Evolutionary conservation across 2,113 vertebrate genomes (phyloP), one percentile per base, ranked within the genome.

Genomic region (Pelmatolapia mariae): DNA sequence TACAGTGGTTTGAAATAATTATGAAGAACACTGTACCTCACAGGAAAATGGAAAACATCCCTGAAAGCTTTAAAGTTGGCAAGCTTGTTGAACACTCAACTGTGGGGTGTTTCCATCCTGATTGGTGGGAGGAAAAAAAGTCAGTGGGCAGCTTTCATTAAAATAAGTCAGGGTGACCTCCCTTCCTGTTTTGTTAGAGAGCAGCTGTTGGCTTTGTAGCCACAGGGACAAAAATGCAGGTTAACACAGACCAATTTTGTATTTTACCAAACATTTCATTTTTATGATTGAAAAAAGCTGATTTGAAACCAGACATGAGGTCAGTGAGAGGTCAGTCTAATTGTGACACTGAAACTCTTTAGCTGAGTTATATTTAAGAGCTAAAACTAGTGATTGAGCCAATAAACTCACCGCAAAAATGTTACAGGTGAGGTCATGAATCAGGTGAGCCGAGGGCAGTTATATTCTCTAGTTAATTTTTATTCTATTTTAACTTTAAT

Each of bases 391-490:
- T 61, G 29, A 61, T 61, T 61, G 57, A 61, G 15, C 3, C 26
- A 57, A 16, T 5, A 29, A 59, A 16, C 13, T 29, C 56, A 18
- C 26, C 0, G 15, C 57, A 59, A 59, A 31, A 61, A 18, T 61
- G 26, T 61, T 10, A 61, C 0, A 31, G 57, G 0, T 61, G 57
- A 61, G 57, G 29, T 61, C 16, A 0, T 33, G 57, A 61, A 33
- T 61, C 57, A 61, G 29, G 29, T 61, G 59, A 19, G 59, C 16
- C 0, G 16, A 61, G 29, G 59, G 9, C 29, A 61, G 0, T 61
- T 33, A 19, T 59, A 18, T 31, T 31, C 15, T 61, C 57, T 6
- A 1, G 22, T 56, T 7, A 59, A 59, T 31, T 59, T 33, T 61
- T 33, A 33, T 61, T 61, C 16, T 33, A 31, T 61, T 10, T 61